Evolutionary conservation across 2,797 vertebrate genomes (phyloP), one percentile per base, ranked within the genome.

Genomic region (Eurystomus glaucurus): DNA sequence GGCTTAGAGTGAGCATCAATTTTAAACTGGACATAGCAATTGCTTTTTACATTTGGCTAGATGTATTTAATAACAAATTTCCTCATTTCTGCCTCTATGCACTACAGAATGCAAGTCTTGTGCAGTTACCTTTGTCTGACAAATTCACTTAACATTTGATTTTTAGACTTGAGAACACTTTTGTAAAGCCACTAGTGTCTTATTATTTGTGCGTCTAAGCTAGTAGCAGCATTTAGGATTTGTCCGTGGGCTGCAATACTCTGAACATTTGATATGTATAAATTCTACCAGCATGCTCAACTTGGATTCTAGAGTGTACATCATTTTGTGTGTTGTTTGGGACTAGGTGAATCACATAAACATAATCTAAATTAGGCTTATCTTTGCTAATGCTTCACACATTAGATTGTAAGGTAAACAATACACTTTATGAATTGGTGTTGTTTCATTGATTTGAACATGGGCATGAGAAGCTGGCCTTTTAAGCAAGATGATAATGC

Each of bases 371-470:
- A 84, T 88, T 61, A 70, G 48, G 10, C 41, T 62, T 9, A 61
- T 57, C 58, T 94, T 93, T 96, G 22, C 20, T 78, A 85, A 68
- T 80, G 25, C 72, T 91, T 87, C 58, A 35, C 37, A 76, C 48
- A 14, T 76, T 86, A 62, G 96, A 61, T 29, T 48, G 37, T 45
- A 54, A 71, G 52, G 33, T 26, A 46, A 20, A 37, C 57, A 33
- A 7, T 64, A 18, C 39, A 16, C 51, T 41, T 31, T 7, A 41
- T 76, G 76, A 79, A 7, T 57, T 86, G 39, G 68, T 35, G 93
- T 81, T 60, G 11, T 70, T 95, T 85, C 74, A 48, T 13, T 87
- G 69, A 88, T 93, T 95, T 95, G 54, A 94, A 83, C 23, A 11
- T 11, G 9, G 31, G 14, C 14, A 9, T 68, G 74, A 94, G 50